These are phyloP conservation scores for Onthophagus sagittarius DNA, from an alignment of 2,888 invertebrate genomes.

Conservation along the genomic window DNA sequence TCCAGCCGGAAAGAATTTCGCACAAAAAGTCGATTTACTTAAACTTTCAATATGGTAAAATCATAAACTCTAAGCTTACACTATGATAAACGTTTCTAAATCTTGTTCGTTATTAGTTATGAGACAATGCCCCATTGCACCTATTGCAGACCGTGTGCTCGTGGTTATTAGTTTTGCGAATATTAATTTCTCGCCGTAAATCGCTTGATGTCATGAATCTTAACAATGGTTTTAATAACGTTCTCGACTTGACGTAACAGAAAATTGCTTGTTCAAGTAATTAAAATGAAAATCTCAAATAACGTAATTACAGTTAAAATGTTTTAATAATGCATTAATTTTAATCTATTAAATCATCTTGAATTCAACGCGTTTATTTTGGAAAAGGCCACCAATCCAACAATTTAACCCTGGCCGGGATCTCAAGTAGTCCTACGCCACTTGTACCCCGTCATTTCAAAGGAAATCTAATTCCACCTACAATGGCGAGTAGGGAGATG, in stretches of 20 bases:
- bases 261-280: neutral
- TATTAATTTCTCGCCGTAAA: neutral
- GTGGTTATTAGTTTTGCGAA: neutral
- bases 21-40: too few species aligned
- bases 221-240: neutral
- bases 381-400: neutral
- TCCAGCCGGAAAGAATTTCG: too few species aligned
- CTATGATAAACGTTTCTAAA: neutral
- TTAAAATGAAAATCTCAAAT: neutral
- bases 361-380: neutral
- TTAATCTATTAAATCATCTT: too few species aligned
- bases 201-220: neutral
- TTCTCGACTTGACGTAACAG: neutral
- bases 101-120: neutral
- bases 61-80: neutral
- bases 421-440: neutral
- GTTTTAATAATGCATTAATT: too few species aligned
- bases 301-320: too few species aligned
- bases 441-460: neutral
- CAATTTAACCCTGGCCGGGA: neutral
- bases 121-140: neutral
- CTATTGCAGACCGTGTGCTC: neutral
- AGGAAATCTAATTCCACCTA: neutral
- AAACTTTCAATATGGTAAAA: too few species aligned
- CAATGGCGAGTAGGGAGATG: neutral